phyloP scores from a whole-genome alignment of 2,888 invertebrate genomes.

The Clivina fossor region DNA sequence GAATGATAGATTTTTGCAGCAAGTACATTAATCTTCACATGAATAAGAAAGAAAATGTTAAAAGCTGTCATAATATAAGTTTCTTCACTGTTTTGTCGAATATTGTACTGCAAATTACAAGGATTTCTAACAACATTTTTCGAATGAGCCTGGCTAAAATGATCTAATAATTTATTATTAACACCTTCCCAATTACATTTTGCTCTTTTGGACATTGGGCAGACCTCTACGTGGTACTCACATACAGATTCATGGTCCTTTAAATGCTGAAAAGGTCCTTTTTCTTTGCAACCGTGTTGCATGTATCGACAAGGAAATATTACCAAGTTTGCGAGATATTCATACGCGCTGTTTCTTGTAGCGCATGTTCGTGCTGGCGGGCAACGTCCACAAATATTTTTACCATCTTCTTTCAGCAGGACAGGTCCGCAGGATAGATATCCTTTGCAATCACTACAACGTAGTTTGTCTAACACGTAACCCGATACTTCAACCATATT shows the following conservation, averaged over 20 bases:
- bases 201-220: background rate
- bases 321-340: constrained; percentile 2
- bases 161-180: background rate
- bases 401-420: background rate
- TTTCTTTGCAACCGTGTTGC: constrained; percentile 5
- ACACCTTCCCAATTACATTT: constrained; percentile 5
- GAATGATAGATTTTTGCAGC: constrained; percentile 3
- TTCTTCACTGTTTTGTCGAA: background rate
- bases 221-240: background rate
- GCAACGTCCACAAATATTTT: constrained; percentile 4
- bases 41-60: constrained; percentile 5
- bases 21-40: background rate
- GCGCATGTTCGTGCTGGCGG: background rate
- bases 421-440: constrained; percentile 5
- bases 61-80: background rate
- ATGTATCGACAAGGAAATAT: constrained; percentile 13
- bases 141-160: constrained; percentile 1
- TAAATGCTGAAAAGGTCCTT: background rate
- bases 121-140: background rate
- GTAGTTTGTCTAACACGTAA: background rate
- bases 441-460: background rate
- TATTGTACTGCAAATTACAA: constrained; percentile 1
- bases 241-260: background rate
- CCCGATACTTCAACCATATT: constrained; percentile 12
- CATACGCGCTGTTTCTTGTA: constrained; percentile 6